These are phyloP conservation scores for Gallinago media DNA, from an alignment of 2,113 vertebrate species.

Conservation along the genomic window DNA sequence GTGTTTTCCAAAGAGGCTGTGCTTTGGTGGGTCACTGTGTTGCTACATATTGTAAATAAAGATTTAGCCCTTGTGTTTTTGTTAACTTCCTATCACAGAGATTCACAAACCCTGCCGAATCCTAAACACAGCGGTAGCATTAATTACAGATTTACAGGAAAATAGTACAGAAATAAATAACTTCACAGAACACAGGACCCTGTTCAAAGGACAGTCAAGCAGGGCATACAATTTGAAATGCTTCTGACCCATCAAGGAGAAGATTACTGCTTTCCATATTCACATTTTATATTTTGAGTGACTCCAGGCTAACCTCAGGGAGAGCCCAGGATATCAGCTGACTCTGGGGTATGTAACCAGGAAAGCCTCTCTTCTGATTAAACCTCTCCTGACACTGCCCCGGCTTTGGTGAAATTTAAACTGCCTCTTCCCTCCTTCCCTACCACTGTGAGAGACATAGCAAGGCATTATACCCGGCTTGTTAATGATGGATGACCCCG, in stretches of 20 bases:
- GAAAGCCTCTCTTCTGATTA: neutral
- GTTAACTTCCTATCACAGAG: neutral
- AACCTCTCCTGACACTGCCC: neutral
- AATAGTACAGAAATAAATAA: neutral
- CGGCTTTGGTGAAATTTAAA: neutral
- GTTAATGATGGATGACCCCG: neutral
- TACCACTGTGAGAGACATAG: neutral
- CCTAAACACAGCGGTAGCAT: neutral
- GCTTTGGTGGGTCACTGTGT: neutral
- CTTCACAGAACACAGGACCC: neutral
- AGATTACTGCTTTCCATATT: conserved; percentile 18
- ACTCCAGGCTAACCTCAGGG: neutral
- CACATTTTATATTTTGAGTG: neutral
- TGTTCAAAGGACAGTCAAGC: neutral
- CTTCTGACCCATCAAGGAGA: neutral
- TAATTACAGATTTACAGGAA: neutral
- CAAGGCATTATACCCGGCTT: neutral
- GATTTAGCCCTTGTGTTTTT: neutral
- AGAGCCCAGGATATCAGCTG: neutral
- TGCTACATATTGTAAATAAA: neutral
- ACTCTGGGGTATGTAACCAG: neutral
- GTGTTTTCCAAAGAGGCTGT: neutral
- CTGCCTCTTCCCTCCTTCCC: neutral
- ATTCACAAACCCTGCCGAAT: neutral
- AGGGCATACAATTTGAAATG: neutral